Base-by-base conservation (phyloP, 2,113 vertebrate genomes). In the Phyllostomus hastatus region DNA sequence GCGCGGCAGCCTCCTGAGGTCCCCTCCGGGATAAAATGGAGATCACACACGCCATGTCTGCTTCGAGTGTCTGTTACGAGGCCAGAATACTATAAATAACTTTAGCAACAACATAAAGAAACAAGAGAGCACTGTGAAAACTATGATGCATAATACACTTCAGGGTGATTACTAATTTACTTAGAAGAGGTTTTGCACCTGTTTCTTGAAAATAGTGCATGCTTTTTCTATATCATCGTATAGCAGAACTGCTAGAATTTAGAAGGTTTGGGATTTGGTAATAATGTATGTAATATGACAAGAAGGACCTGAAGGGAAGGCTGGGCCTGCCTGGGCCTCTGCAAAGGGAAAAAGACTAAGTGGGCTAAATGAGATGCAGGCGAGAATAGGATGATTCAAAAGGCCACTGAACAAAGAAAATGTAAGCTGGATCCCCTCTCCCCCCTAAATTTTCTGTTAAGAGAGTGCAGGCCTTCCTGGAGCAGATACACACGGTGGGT, bases 1-100 rank as follows among this genome's bases (percentile, higher is more conserved):
- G 20, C 28, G 57, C 10, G 9, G 26, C 7, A 1, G 16, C 35
- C 72, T 26, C 86, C 2, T 4, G 17, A 33, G 15, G 92, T 1
- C 35, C 73, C 57, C 10, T 11, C 7, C 0, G 2, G 16, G 50
- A 95, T 67, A 89, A 17, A 31, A 72, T 0, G 70, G 64, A 50
- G 57, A 33, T 2, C 1, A 48, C 4, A 20, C 0, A 0, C 5
- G 28, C 38, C 33, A 7, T 4, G 17, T 50, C n/a, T 7, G 26
- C 24, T 28, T 79, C 43, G 5, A 31, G 20, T 10, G 20, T 26
- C 46, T 82, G 81, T 7, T 24, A 35, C 2, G 38, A 72, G 35
- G 15, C n/a, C 15, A 69, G 67, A 20, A 7, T 16, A 46, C 50
- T 70, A 9, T 9, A 75, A n/a, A 26, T 14, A 50, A 5, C 12